These are phyloP conservation scores for Muscicapa adusta DNA, from an alignment of 2,113 vertebrate species.

Conservation along the genomic window DNA sequence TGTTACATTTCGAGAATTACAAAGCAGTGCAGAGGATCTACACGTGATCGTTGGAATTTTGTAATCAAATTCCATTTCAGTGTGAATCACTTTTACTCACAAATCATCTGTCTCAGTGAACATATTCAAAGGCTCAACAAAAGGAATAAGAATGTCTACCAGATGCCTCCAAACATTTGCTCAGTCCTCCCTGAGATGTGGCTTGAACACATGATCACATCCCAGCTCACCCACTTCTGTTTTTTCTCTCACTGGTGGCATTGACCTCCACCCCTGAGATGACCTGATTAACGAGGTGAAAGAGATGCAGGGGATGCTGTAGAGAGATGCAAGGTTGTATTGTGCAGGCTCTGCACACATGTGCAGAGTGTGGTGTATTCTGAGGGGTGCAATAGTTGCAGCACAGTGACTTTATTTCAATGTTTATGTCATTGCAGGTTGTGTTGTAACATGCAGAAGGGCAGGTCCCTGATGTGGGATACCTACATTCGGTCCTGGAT, in stretches of 20 bases:
- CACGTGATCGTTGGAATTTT: neutral
- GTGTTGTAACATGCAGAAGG: neutral
- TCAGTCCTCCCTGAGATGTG: neutral
- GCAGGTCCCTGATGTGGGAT: neutral
- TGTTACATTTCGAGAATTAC: neutral
- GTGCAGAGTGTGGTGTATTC: neutral
- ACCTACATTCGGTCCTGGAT: rapidly evolving
- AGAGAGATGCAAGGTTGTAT: neutral
- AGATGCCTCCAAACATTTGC: neutral
- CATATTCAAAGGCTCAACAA: neutral
- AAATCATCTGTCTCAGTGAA: neutral
- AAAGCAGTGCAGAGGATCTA: neutral
- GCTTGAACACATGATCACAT: neutral
- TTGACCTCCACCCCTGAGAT: neutral
- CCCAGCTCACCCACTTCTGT: neutral
- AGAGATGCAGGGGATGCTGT: neutral
- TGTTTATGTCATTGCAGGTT: neutral
- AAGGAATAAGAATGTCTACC: neutral
- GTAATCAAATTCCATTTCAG: neutral
- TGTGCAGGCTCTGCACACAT: neutral
- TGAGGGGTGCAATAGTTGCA: neutral
- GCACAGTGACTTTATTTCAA: neutral
- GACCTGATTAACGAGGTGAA: neutral
- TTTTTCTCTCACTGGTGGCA: neutral
- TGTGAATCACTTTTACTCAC: slow-evolving; percentile 24